Conservation (phyloP, 2,888 invertebrate genomes). For the Ophion ellenae region DNA sequence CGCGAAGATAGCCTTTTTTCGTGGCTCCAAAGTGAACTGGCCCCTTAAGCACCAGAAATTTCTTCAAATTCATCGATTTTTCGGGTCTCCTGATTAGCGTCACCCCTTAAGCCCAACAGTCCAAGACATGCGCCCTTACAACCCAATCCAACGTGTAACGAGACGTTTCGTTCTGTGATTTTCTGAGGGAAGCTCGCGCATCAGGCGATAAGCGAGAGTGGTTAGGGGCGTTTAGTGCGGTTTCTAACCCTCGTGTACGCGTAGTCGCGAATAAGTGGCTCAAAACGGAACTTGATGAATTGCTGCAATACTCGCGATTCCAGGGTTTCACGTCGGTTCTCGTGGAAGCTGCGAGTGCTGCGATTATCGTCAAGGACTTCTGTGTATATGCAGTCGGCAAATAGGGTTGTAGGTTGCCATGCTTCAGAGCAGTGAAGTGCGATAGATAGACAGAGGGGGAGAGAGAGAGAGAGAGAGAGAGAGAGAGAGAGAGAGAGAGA, state of each 20-base stretch:
- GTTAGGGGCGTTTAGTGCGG: neutral
- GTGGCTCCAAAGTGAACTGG: too few species aligned
- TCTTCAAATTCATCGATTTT: too few species aligned
- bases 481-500: too few species aligned
- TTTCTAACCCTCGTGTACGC: neutral
- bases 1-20: too few species aligned
- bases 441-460: slow-evolving; percentile 22
- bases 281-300: slow-evolving; percentile 27
- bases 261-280: slow-evolving; percentile 5
- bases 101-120: too few species aligned
- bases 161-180: too few species aligned
- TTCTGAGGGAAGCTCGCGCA: too few species aligned
- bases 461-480: slow-evolving; percentile 10
- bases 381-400: slow-evolving; percentile 15
- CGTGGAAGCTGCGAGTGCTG: slow-evolving; percentile 46
- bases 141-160: too few species aligned
- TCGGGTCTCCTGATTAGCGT: too few species aligned
- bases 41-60: too few species aligned
- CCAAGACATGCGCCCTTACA: too few species aligned
- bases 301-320: slow-evolving; percentile 28
- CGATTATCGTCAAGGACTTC: slow-evolving; percentile 61
- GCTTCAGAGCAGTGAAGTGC: slow-evolving; percentile 13
- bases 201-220: neutral
- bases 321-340: slow-evolving; percentile 47
- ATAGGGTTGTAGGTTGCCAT: slow-evolving; percentile 29